Percentiles rank a stretch among this genome's conserved stretches.
These are phyloP conservation scores for Psittacula derbiana DNA, from an alignment of 2,797 vertebrate genomes.

Conservation along the genomic window DNA sequence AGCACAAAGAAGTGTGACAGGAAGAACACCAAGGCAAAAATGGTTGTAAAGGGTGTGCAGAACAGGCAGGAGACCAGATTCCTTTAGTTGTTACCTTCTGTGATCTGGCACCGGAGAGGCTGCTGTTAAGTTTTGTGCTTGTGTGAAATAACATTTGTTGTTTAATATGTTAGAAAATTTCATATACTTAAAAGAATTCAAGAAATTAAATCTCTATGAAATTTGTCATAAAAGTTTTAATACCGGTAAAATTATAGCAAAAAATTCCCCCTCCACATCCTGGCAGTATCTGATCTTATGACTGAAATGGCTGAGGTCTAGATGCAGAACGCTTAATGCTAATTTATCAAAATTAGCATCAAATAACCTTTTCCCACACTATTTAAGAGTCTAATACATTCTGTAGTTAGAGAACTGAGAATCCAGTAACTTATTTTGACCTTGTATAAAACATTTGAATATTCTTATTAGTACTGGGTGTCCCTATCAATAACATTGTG, in stretches of 20 bases:
- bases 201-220: not conserved
- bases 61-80: not conserved
- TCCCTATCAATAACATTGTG: not conserved
- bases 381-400: not conserved
- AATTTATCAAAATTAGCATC: not conserved
- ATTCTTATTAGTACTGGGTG: not conserved
- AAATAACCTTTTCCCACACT: not conserved
- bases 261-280: not conserved
- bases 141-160: not conserved
- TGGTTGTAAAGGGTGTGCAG: not conserved
- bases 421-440: not conserved
- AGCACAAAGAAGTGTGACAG: not conserved
- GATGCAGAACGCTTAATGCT: not conserved
- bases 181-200: not conserved
- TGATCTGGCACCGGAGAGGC: not conserved
- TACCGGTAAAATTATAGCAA: not conserved
- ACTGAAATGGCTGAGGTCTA: not conserved
- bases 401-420: not conserved
- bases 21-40: not conserved
- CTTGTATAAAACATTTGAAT: not conserved
- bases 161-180: not conserved
- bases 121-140: not conserved
- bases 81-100: not conserved
- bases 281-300: not conserved
- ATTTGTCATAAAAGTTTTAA: not conserved